phyloP scores from a whole-genome alignment of 2,113 vertebrate species.

The Podocnemis expansa region DNA sequence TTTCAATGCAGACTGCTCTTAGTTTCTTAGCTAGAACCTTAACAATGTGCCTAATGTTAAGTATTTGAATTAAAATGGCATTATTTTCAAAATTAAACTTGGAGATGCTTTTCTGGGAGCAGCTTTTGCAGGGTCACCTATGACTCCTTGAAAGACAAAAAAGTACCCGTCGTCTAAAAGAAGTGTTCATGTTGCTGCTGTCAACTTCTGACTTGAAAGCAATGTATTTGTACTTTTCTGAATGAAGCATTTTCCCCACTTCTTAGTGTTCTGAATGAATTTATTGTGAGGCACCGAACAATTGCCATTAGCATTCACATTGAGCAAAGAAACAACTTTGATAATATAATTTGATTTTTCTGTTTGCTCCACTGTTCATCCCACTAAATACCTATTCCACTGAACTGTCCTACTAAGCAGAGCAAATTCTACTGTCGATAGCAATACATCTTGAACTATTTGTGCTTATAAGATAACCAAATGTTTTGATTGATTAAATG shows the following conservation, averaged over 20 bases:
- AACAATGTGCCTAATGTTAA: rapidly evolving
- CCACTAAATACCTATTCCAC: no score
- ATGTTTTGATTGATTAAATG: neutral
- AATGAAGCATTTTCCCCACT: rapidly evolving
- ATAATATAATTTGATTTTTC: neutral
- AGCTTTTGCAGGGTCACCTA: neutral
- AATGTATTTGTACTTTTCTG: rapidly evolving
- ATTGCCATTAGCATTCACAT: neutral
- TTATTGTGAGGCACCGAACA: rapidly evolving
- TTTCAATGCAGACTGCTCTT: rapidly evolving
- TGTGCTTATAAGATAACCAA: neutral
- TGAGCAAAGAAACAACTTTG: neutral
- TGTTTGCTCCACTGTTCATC: neutral
- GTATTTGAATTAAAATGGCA: rapidly evolving
- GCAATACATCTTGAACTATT: neutral
- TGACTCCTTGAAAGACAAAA: neutral
- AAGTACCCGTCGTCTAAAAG: neutral
- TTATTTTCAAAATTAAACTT: rapidly evolving
- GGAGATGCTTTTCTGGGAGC: neutral
- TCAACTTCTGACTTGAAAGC: rapidly evolving
- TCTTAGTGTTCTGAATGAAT: rapidly evolving
- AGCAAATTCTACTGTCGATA: neutral
- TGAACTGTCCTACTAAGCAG: neutral
- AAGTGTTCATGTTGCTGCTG: rapidly evolving
- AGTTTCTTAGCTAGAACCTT: rapidly evolving